Conservation (phyloP, 2,113 vertebrate genomes). For the Cnemophilus loriae region DNA sequence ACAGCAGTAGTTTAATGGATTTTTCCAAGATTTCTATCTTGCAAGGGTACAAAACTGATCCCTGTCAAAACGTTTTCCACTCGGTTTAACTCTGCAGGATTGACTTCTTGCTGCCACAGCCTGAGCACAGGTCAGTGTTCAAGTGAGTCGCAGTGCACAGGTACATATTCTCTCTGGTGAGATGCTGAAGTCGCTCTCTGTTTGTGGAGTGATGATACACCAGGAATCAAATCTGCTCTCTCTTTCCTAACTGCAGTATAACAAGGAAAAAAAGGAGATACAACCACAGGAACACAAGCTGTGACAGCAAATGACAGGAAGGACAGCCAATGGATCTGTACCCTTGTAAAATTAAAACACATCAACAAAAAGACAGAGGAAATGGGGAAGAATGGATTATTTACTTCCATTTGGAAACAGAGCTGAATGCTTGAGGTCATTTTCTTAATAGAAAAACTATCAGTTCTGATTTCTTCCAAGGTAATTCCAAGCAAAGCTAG, state of each 20-base stretch:
- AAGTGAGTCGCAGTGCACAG: background rate
- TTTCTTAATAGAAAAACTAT: background rate
- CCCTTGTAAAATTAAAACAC: background rate
- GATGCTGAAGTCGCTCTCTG: background rate
- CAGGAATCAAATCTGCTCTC: background rate
- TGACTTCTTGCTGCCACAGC: background rate
- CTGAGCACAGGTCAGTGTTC: background rate
- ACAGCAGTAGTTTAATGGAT: background rate
- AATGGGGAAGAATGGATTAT: background rate
- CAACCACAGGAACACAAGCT: background rate
- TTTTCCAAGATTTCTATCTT: background rate
- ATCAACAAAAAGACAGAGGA: background rate
- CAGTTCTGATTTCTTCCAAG: background rate
- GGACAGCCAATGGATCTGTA: background rate
- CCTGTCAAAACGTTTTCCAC: background rate
- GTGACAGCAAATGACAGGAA: background rate
- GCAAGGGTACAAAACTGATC: background rate
- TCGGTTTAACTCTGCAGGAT: background rate
- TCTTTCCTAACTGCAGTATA: background rate
- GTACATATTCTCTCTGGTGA: background rate
- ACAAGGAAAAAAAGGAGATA: background rate
- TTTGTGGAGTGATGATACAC: background rate
- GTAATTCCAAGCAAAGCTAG: background rate
- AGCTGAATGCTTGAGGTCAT: background rate
- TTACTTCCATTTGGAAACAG: background rate